A percentile compares a stretch with the other conserved stretches of the same genome.
Evolutionary conservation across 1,140 invertebrate species (phyloP).

Genomic region (Drosophila subobscura): DNA sequence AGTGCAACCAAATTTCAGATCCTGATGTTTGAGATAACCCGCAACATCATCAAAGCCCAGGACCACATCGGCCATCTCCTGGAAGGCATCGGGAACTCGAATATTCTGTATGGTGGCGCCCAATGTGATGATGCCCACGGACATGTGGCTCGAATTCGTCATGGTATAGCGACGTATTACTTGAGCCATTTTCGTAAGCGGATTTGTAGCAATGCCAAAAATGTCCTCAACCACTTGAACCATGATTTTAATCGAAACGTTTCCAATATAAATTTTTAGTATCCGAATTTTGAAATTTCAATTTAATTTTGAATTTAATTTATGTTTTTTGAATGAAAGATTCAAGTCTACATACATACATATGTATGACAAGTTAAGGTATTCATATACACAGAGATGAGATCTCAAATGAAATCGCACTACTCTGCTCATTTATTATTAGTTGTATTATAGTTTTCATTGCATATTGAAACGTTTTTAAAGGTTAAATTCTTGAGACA

Average conservation of each 20-base stretch:
- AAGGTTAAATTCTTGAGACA: too few relatives aligned
- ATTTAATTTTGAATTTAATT: not conserved
- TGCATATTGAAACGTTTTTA: too few relatives aligned
- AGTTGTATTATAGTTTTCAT: too few relatives aligned
- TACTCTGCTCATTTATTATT: too few relatives aligned
- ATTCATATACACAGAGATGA: too few relatives aligned
- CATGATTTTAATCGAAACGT: constrained; percentile 27
- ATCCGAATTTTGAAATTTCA: constrained; percentile 30
- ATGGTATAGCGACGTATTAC: constrained; percentile 86
- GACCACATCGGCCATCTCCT: constrained; percentile 88
- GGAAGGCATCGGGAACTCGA: constrained; percentile 88
- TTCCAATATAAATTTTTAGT: too few relatives aligned
- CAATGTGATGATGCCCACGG: constrained; percentile 59
- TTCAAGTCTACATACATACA: too few relatives aligned
- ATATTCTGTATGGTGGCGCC: constrained; percentile 91
- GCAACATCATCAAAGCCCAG: constrained; percentile 91
- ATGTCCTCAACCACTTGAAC: constrained; percentile 65
- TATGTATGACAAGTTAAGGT: too few relatives aligned
- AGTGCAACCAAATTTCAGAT: constrained; percentile 92
- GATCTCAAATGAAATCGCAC: too few relatives aligned
- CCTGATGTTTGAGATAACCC: constrained; percentile 84
- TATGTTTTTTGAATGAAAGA: not conserved
- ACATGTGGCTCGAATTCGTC: constrained; percentile 85
- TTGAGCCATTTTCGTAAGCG: constrained; percentile 74
- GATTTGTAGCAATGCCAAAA: constrained; percentile 67